A percentile compares a stretch with the other conserved stretches of the same genome.
Conservation (phyloP, 2,797 vertebrate species). For the Poecilia gillii region DNA sequence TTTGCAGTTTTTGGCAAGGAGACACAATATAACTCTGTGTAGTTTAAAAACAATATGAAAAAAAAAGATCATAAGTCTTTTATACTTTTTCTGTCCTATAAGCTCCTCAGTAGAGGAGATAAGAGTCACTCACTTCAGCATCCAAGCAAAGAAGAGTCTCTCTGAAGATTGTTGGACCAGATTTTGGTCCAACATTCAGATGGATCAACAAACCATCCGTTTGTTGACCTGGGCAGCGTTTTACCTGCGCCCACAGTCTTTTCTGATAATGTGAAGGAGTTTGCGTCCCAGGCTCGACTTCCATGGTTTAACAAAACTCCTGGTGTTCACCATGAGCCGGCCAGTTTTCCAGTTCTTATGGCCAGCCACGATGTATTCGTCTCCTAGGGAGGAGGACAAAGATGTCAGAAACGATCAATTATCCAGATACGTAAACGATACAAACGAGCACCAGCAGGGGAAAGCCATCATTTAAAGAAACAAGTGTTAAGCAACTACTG, state of each 20-base stretch:
- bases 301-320: conserved; percentile 92
- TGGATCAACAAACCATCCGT: background rate
- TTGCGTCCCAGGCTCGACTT: conserved; percentile 86
- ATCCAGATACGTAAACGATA: conserved; percentile 1
- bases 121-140: conserved; percentile 8
- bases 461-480: background rate
- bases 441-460: background rate
- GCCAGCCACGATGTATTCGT: conserved; percentile 90
- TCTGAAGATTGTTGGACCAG: conserved; percentile 3
- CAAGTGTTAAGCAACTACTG: background rate
- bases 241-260: conserved; percentile 74
- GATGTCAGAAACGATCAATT: conserved; percentile 5
- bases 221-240: conserved; percentile 1
- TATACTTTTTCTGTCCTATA: background rate
- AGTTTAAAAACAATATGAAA: conserved; percentile 42
- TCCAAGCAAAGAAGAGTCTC: conserved; percentile 9
- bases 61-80: background rate
- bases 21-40: conserved; percentile 22
- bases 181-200: background rate
- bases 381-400: conserved; percentile 72
- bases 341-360: conserved; percentile 85
- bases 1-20: conserved; percentile 10
- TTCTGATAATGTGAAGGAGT: conserved; percentile 87
- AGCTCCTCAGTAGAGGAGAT: conserved; percentile 1
- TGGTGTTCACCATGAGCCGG: conserved; percentile 88